Conservation (phyloP, 1,140 invertebrate species). For the Apocrypta bakeri region DNA sequence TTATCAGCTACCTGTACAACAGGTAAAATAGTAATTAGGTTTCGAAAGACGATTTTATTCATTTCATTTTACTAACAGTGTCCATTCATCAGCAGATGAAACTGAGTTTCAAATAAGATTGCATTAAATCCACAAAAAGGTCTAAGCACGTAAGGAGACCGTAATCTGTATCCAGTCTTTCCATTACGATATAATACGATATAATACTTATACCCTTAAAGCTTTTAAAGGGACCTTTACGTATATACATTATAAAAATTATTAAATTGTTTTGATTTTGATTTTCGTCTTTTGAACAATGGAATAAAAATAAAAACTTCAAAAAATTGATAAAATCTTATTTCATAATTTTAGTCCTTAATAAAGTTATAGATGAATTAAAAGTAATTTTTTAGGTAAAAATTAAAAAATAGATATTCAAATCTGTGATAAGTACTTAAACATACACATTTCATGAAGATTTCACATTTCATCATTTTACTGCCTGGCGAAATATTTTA, state of each 20-base stretch:
- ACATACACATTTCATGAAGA: not conserved
- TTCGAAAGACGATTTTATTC: constrained; percentile 32
- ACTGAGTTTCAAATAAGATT: constrained; percentile 19
- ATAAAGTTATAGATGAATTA: not conserved
- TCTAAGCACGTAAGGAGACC: constrained; percentile 25
- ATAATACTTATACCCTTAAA: too few relatives aligned
- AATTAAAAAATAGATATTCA: not conserved
- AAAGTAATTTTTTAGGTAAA: not conserved
- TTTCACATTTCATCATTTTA: constrained; percentile 3
- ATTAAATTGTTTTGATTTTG: constrained; percentile 1
- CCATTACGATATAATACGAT: constrained; percentile 28
- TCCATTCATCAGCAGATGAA: not conserved
- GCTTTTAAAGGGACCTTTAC: constrained; percentile 11
- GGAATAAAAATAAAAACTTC: not conserved
- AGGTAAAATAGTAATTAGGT: constrained; percentile 20
- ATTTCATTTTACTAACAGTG: constrained; percentile 22
- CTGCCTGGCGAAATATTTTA: constrained; percentile 9
- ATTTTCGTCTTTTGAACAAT: not conserved
- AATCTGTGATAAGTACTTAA: constrained; percentile 30
- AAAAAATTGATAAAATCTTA: constrained; percentile 10
- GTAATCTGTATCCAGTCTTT: constrained; percentile 41
- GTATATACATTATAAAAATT: not conserved
- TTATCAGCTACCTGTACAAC: constrained; percentile 20
- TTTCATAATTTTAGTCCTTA: not conserved
- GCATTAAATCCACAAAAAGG: not conserved